phyloP scores from a whole-genome alignment of 2,797 vertebrate genomes.

The Lycodopsis pacificus region DNA sequence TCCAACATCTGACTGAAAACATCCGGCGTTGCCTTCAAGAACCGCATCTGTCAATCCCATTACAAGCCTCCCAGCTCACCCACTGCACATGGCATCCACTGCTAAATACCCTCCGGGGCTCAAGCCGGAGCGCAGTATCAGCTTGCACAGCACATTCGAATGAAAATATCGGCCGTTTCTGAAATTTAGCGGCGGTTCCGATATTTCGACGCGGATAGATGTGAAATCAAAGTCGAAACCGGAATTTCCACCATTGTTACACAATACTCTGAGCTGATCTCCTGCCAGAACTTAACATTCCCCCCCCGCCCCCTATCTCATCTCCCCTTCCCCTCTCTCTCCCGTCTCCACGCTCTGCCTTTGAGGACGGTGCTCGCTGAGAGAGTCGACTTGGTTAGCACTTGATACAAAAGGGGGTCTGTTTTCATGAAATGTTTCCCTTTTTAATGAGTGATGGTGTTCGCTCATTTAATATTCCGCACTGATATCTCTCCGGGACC shows the following conservation, averaged over 20 bases:
- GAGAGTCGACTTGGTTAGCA: conserved; percentile 52
- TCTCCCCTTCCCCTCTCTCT: conserved; percentile 19
- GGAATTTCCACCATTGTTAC: conserved; percentile 29
- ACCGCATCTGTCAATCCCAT: conserved; percentile 48
- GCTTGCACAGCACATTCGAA: conserved; percentile 37
- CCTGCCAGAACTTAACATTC: conserved; percentile 52
- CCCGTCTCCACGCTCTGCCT: conserved; percentile 46
- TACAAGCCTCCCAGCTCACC: conserved; percentile 41
- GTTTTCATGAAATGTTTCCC: conserved; percentile 79
- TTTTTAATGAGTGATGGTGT: conserved; percentile 83
- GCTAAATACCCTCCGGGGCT: conserved; percentile 47
- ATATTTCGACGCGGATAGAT: conserved; percentile 7
- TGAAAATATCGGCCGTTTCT: conserved; percentile 45
- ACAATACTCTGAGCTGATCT: conserved; percentile 45
- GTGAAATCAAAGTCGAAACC: conserved; percentile 29
- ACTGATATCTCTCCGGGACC: conserved; percentile 75
- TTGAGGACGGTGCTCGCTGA: conserved; percentile 54
- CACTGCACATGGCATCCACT: conserved; percentile 34
- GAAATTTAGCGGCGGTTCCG: conserved; percentile 21
- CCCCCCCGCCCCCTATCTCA: background rate
- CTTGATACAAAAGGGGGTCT: conserved; percentile 78
- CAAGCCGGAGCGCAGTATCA: conserved; percentile 47
- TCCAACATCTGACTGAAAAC: conserved; percentile 37
- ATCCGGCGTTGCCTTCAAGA: conserved; percentile 27
- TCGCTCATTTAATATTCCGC: conserved; percentile 82